A percentile compares a stretch with the other conserved stretches of the same genome.
phyloP scores from a whole-genome alignment of 1,140 invertebrate genomes.

The Monomorium pharaonis region DNA sequence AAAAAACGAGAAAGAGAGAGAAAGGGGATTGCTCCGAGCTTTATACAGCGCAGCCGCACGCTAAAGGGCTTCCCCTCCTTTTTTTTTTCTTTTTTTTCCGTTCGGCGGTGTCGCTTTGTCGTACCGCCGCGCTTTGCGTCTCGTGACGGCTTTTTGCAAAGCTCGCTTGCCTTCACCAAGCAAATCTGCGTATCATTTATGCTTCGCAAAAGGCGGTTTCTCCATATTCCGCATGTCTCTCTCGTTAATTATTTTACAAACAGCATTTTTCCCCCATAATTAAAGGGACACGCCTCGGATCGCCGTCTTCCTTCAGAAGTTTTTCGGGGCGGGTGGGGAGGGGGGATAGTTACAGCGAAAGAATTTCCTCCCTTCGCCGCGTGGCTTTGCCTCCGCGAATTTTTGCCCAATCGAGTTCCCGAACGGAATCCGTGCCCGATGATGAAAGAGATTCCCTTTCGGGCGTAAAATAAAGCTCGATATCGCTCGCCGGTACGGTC shows the following conservation, averaged over 20 bases:
- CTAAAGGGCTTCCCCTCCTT: constrained; percentile 56
- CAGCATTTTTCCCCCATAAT: background rate
- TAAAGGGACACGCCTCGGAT: background rate
- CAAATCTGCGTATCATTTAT: background rate
- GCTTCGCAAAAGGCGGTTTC: background rate
- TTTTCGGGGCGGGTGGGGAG: too few relatives aligned
- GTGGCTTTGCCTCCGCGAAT: constrained; percentile 10
- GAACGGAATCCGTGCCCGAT: background rate
- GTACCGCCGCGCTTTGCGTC: constrained; percentile 29
- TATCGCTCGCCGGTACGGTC: constrained; percentile 3
- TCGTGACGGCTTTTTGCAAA: constrained; percentile 15
- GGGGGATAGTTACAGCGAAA: background rate
- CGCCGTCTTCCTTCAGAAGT: background rate
- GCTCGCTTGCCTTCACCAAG: background rate
- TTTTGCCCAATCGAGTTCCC: constrained; percentile 44
- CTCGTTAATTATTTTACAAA: background rate
- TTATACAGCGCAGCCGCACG: background rate
- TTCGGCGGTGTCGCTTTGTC: constrained; percentile 33
- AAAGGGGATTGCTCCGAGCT: constrained; percentile 5
- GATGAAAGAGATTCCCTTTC: constrained; percentile 54
- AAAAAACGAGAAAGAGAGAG: background rate
- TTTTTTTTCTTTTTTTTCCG: constrained; percentile 49
- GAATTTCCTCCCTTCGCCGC: background rate
- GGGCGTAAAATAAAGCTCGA: constrained; percentile 47
- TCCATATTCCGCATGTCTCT: background rate